Evolutionary conservation across 2,113 vertebrate genomes (phyloP), one percentile per base, ranked within the genome.

Genomic region (Lasiurus borealis): DNA sequence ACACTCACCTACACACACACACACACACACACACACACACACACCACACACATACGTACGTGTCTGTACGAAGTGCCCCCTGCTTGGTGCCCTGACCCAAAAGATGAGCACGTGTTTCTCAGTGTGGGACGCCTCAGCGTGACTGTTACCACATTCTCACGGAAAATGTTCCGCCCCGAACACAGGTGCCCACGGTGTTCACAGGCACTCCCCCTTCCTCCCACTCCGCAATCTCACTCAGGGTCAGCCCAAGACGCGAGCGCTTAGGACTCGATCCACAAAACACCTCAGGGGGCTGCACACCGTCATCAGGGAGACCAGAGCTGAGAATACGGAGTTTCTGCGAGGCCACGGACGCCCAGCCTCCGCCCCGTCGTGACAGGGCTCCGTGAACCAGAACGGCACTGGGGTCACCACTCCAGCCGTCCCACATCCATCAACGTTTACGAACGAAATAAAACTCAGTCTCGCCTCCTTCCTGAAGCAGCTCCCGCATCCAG

Each of bases 191-290:
- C 6, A 3, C 59, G 11, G 59, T 27, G 25, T 0, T 27, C 59
- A 62, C 59, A 27, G 25, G 23, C 12, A 64, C 8, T 36, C 57
- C 29, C 50, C 29, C 71, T 44, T 27, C 29, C 29, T 57, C 31
- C 34, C 18, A 12, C 27, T 9, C 46, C 36, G 27, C 27, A 4
- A 2, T 5, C 3, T 16, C 23, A 52, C 13, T 19, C 9, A 3
- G 72, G 29, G 71, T 31, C 48, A 40, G 9, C 36, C 19, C 3
- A 0, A 44, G 34, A 13, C 5, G 1, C 0, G 3, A 10, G 0
- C 13, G 3, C 8, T 12, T 14, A 0, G 11, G n/a, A 25, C 57
- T 16, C 2, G 6, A 19, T 8, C 57, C 12, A 5, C 72, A 0
- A 16, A 13, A 5, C 1, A 1, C 40, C 57, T 36, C 21, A 2